Evolutionary conservation across 2,888 invertebrate species (phyloP).

Genomic region (Lomographa bimaculata): DNA sequence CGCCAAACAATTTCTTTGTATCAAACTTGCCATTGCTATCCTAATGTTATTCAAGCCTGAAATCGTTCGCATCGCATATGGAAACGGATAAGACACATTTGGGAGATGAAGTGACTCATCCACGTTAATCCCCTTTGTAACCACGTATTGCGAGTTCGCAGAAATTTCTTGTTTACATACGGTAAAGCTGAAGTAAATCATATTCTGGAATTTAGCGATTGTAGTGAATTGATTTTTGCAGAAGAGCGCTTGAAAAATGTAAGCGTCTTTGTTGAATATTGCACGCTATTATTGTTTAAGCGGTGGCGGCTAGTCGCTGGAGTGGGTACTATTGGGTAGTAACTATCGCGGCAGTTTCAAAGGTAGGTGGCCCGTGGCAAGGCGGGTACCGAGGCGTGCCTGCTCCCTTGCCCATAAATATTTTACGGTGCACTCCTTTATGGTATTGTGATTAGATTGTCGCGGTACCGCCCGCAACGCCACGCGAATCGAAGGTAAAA

Average conservation of each 20-base stretch:
- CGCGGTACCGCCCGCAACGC: slow-evolving; percentile 53
- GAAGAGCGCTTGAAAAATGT: not conserved
- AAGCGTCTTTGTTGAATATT: slow-evolving; percentile 8
- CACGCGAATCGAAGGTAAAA: slow-evolving; percentile 57
- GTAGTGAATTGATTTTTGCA: slow-evolving; percentile 5
- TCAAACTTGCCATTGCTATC: slow-evolving; percentile 31
- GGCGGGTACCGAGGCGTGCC: slow-evolving; percentile 64
- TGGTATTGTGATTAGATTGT: slow-evolving; percentile 72
- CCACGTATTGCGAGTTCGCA: slow-evolving; percentile 11
- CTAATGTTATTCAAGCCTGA: slow-evolving; percentile 11
- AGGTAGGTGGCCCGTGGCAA: slow-evolving; percentile 48
- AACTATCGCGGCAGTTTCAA: slow-evolving; percentile 35
- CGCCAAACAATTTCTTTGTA: slow-evolving; percentile 56
- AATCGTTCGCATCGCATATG: slow-evolving; percentile 8
- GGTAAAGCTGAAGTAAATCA: slow-evolving; percentile 10
- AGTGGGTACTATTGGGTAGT: slow-evolving; percentile 16
- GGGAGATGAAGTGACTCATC: slow-evolving; percentile 16
- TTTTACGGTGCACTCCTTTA: slow-evolving; percentile 73
- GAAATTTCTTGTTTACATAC: slow-evolving; percentile 18
- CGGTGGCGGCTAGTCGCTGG: slow-evolving; percentile 5
- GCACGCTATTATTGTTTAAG: slow-evolving; percentile 19
- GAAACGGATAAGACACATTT: slow-evolving; percentile 23
- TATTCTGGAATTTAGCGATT: slow-evolving; percentile 5
- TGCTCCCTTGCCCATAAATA: slow-evolving; percentile 67
- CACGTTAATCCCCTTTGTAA: slow-evolving; percentile 15